phyloP scores from a whole-genome alignment of 1,140 invertebrate species.

The Cyphomyrmex costatus region DNA sequence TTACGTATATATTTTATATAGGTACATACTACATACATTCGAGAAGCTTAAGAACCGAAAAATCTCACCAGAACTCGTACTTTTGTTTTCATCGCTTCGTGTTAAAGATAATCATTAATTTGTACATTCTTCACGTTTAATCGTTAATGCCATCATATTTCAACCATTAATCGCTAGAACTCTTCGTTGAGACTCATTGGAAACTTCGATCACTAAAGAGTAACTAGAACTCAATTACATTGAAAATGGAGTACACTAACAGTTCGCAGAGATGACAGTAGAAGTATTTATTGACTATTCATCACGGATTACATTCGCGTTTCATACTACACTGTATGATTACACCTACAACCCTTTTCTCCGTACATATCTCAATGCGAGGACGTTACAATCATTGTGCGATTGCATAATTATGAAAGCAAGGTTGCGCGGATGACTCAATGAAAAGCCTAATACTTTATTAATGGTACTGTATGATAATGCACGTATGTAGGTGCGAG shows the following conservation, averaged over 20 bases:
- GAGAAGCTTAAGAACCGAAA: background rate
- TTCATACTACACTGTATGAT: background rate
- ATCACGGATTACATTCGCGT: conserved; percentile 1
- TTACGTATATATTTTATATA: too few species aligned
- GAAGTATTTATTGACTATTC: background rate
- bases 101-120: background rate
- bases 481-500: conserved; percentile 22
- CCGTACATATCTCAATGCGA: conserved; percentile 18
- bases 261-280: background rate
- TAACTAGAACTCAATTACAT: background rate
- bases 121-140: background rate
- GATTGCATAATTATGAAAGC: conserved; percentile 63
- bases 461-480: conserved; percentile 53
- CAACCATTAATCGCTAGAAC: background rate
- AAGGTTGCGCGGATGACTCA: conserved; percentile 63
- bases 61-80: background rate
- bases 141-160: background rate
- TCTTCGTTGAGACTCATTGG: background rate
- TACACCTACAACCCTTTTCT: conserved; percentile 47
- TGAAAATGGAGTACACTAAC: background rate
- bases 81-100: background rate
- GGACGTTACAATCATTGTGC: conserved; percentile 49
- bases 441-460: conserved; percentile 68
- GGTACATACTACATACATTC: background rate
- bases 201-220: too few species aligned